Evolutionary conservation across 1,140 invertebrate species (phyloP).

Genomic region (Temnothorax nylanderi): DNA sequence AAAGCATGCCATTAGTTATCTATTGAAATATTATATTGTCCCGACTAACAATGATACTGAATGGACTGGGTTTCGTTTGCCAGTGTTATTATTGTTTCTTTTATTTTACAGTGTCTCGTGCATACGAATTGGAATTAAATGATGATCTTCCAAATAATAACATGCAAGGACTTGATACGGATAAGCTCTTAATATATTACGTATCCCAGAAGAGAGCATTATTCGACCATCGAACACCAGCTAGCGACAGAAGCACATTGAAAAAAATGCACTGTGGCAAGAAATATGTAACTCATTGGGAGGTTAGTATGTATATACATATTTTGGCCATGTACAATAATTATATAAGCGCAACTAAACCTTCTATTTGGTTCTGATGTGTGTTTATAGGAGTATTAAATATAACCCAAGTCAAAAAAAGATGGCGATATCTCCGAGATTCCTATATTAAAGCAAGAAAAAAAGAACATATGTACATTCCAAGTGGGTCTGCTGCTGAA

Average conservation of each 20-base stretch:
- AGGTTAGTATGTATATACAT: not conserved
- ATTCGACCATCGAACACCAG: not conserved
- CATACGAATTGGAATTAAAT: not conserved
- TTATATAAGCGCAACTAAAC: too few species aligned
- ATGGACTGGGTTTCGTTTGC: not conserved
- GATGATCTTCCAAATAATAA: not conserved
- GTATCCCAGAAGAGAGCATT: not conserved
- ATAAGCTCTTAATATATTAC: not conserved
- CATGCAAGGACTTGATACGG: not conserved
- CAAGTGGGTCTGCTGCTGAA: slow-evolving; percentile 6
- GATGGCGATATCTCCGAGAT: too few species aligned
- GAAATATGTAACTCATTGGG: not conserved
- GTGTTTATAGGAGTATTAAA: too few species aligned
- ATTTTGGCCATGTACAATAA: not conserved
- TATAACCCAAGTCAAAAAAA: too few species aligned
- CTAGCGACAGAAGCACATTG: not conserved
- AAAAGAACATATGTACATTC: too few species aligned
- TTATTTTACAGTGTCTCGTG: not conserved
- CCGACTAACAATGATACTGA: not conserved
- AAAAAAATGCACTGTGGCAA: not conserved
- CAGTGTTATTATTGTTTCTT: not conserved
- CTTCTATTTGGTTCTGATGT: too few species aligned
- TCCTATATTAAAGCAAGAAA: too few species aligned
- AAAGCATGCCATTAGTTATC: not conserved
- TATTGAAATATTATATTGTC: not conserved